Evolutionary conservation across 2,888 invertebrate genomes (phyloP), one percentile per base, ranked within the genome.

Genomic region (Thyatira batis): DNA sequence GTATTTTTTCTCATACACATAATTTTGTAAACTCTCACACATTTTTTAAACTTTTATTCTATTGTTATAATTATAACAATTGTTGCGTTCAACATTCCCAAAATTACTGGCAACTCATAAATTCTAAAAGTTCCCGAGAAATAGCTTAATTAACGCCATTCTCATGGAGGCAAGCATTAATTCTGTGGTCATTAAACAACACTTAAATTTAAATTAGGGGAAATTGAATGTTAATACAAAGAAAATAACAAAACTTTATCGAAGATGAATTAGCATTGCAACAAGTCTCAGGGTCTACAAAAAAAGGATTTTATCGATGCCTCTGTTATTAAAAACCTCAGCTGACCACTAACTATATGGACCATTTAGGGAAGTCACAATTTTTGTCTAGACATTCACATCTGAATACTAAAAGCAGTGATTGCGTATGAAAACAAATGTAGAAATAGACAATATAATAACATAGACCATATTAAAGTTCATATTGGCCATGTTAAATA

Each of bases 141-240:
- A 63, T 58, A 52, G 52, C 71, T 73, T 69, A 73, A 79, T 79
- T 78, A 74, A 71, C 63, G 57, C 58, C 53, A 63, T 74, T 78
- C 74, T 66, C 77, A 73, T 67, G 63, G 58, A 55, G 56, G 48
- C 52, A 55, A 64, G 53, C 60, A 54, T 54, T 58, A 61, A 67
- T 68, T 72, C 69, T 68, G 55, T 68, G 67, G 65, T 70, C 68
- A 63, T 72, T 72, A 69, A 70, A 54, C 57, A 61, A 50, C 58
- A 61, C 72, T 71, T 61, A 66, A 63, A 69, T 69, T 63, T 62
- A 61, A 70, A 71, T 66, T 61, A 54, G 51, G 58, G 57, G 52
- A 52, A 49, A 55, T 61, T 57, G 48, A 53, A 50, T 55, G 53
- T 51, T 51, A 51, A 58, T 55, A 17, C 17, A 39, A 13, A 39